A percentile compares a stretch with the other conserved stretches of the same genome.
These are phyloP conservation scores for Mus caroli DNA, from an alignment of 2,797 vertebrate genomes.

Conservation along the genomic window DNA sequence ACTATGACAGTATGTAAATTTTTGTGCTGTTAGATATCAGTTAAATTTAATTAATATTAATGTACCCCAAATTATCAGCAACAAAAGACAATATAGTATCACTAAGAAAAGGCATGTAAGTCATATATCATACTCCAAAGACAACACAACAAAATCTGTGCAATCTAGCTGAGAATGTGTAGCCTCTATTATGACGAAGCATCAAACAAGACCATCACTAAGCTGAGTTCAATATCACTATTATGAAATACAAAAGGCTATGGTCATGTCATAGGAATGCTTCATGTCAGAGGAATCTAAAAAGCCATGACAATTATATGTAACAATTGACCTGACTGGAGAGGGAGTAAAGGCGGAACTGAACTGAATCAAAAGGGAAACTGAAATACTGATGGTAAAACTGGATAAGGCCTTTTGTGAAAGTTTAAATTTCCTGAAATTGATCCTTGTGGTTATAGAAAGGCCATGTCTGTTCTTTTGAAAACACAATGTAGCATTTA, in stretches of 20 bases:
- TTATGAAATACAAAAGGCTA: not conserved
- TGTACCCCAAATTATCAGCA: conserved; percentile 20
- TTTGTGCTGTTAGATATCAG: not conserved
- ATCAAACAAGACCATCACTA: conserved; percentile 36
- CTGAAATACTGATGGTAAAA: conserved; percentile 14
- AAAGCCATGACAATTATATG: conserved; percentile 40
- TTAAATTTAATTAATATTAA: conserved; percentile 31
- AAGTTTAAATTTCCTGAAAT: conserved; percentile 23
- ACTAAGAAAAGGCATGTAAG: not conserved
- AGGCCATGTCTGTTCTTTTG: not conserved
- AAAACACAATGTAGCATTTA: conserved; percentile 6
- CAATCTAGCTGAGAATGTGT: conserved; percentile 7
- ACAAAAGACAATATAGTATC: conserved; percentile 26
- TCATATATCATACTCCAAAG: not conserved
- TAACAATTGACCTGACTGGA: conserved; percentile 20
- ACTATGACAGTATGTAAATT: not conserved
- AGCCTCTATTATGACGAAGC: not conserved
- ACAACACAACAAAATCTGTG: not conserved
- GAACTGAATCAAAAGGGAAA: conserved; percentile 49
- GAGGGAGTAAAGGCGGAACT: not conserved
- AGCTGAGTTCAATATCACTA: conserved; percentile 31
- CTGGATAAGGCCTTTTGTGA: not conserved
- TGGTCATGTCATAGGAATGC: too few species aligned
- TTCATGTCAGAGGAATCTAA: conserved; percentile 37
- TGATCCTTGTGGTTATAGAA: not conserved